Conservation (phyloP, 2,888 invertebrate genomes). For the Frankliniella fusca region DNA sequence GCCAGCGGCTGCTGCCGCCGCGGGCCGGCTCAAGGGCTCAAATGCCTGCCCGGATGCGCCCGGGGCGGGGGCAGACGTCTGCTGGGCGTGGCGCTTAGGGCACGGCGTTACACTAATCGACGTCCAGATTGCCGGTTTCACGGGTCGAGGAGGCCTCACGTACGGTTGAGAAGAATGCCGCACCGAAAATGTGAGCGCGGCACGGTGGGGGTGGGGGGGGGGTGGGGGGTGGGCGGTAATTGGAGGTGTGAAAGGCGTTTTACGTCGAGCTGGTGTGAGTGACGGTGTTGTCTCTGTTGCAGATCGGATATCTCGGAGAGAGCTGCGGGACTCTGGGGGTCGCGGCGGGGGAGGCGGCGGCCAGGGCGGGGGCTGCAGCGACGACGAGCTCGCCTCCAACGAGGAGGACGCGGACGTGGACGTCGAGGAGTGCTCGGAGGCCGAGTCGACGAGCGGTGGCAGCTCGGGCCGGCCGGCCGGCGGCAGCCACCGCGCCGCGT, state of each 20-base stretch:
- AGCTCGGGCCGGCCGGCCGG: conserved; percentile 33
- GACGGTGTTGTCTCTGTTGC: conserved; percentile 36
- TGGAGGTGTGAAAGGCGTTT: conserved; percentile 14
- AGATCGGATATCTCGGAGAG: conserved; percentile 39
- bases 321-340: conserved; percentile 40
- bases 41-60: background rate
- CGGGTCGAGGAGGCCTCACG: background rate
- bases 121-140: conserved; percentile 12
- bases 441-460: conserved; percentile 48
- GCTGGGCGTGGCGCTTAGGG: background rate
- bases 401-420: conserved; percentile 68
- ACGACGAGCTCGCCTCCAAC: conserved; percentile 47
- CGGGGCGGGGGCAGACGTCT: background rate
- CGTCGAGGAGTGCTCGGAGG: conserved; percentile 67
- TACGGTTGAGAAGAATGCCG: background rate
- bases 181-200: background rate
- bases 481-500: conserved; percentile 44
- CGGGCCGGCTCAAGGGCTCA: background rate
- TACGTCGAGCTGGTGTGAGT: conserved; percentile 11
- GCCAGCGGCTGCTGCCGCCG: background rate
- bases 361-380: conserved; percentile 50
- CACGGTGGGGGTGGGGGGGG: too few species aligned
- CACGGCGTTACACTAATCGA: conserved; percentile 7
- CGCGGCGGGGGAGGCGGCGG: conserved; percentile 58
- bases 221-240: background rate